Conservation (phyloP, 2,888 invertebrate genomes). For the Hirtodrosophila histrioides region DNA sequence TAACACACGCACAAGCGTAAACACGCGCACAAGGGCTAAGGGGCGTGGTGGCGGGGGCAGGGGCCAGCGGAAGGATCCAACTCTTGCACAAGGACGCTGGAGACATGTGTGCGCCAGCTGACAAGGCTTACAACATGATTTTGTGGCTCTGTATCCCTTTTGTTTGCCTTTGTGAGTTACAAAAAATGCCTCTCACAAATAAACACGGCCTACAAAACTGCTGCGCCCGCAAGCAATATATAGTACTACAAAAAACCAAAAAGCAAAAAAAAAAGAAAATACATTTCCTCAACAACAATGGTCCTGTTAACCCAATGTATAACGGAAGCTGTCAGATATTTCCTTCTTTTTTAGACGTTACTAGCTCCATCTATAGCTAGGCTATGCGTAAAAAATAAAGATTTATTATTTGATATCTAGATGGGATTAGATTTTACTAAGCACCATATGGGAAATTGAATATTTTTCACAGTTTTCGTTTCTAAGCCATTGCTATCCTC, state of each 20-base stretch:
- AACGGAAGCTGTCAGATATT: constrained; percentile 28
- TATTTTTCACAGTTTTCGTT: too few relatives aligned
- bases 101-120: constrained; percentile 53
- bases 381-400: not conserved
- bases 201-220: constrained; percentile 40
- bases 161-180: constrained; percentile 50
- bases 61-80: constrained; percentile 26
- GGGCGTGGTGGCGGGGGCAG: not conserved
- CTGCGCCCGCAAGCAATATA: constrained; percentile 42
- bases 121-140: constrained; percentile 74
- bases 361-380: not conserved
- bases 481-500: too few relatives aligned
- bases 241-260: constrained; percentile 7
- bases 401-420: not conserved
- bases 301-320: constrained; percentile 38
- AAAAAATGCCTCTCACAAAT: constrained; percentile 36
- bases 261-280: constrained; percentile 7
- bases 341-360: constrained; percentile 1
- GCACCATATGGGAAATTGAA: too few relatives aligned
- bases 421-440: too few relatives aligned
- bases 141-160: constrained; percentile 62
- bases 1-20: constrained; percentile 66
- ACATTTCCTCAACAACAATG: constrained; percentile 28
- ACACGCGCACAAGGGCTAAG: constrained; percentile 8
- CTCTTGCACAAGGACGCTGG: constrained; percentile 60